Base-by-base conservation (phyloP, 2,113 vertebrate genomes). In the Xiphophorus couchianus region DNA sequence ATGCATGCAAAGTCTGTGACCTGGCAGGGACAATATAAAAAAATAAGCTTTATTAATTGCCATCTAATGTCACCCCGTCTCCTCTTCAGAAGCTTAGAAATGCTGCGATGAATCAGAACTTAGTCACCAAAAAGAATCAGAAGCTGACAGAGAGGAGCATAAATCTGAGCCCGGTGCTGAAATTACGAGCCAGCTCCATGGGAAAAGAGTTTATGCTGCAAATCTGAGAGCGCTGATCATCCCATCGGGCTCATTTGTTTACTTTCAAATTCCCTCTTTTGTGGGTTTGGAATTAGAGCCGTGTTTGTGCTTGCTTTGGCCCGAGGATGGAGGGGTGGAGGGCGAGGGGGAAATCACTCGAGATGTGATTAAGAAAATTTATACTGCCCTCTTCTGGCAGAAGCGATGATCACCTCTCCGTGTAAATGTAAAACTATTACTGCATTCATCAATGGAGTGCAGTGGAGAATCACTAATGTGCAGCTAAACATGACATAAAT, bases 351-450 rank as follows among this genome's bases (percentile, higher is more conserved):
- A 9, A 8, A 75, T 8, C 80, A 85, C 82, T 88, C 48, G 74
- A 75, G 78, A 80, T 73, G 73, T 83, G 86, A 84, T 93, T 87
- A 84, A 81, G 89, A 90, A 83, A 89, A 92, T 92, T 87, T 81
- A 89, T 79, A 92, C 90, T 93, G 94, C 93, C 93, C 92, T 94
- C 94, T 92, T 69, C 90, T 94, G 94, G 93, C 33, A 35, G 66
- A 71, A 84, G 60, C 27, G 9, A 35, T 65, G 37, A 86, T 85
- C 60, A 61, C 76, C 39, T 82, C 66, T 66, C 4, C n/a, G 13
- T 25, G 28, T 54, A n/a, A 65, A 35, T 71, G 62, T 29, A 73
- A 19, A 60, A 31, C 76, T 72, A 66, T 44, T 33, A 69, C 66
- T 51, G 11, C 35, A 79, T 28, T 51, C 31, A 78, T 70, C 64